Evolutionary conservation across 2,113 vertebrate genomes (phyloP).

Genomic region (rabbit (Oryctolagus cuniculus)): DNA sequence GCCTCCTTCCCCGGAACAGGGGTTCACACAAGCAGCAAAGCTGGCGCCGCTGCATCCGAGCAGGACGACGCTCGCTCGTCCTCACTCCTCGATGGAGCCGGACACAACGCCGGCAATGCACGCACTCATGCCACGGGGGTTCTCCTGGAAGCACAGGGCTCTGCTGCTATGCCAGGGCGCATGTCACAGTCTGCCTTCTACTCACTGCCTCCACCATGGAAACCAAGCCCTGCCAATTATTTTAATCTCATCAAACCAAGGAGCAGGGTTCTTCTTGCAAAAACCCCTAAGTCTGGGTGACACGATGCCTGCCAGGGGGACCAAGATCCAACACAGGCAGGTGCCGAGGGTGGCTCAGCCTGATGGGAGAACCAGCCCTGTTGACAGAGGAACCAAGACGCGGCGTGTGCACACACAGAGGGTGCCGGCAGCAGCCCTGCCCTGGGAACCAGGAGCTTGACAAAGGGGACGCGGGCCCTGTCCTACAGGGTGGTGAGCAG

Average conservation of each 20-base stretch:
- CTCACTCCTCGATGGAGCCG: background rate
- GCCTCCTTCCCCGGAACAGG: background rate
- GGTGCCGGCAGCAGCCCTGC: too few relatives aligned
- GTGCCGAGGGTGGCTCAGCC: accelerated
- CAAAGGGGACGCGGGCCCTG: accelerated
- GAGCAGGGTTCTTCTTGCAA: background rate
- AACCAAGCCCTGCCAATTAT: background rate
- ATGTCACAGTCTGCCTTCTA: too few relatives aligned
- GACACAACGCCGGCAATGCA: background rate
- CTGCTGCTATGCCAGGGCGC: accelerated
- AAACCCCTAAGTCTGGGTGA: too few relatives aligned
- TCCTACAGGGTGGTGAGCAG: accelerated
- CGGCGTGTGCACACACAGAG: accelerated
- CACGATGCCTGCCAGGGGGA: background rate
- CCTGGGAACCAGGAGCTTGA: background rate
- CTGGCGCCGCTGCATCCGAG: background rate
- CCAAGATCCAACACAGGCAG: accelerated
- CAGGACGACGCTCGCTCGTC: background rate
- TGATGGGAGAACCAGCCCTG: accelerated
- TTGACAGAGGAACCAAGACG: background rate
- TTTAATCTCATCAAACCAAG: background rate
- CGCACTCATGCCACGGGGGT: accelerated
- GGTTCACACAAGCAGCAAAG: background rate
- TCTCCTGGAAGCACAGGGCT: background rate
- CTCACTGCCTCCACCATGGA: background rate